phyloP scores from a whole-genome alignment of 2,888 invertebrate genomes.

The Diarsia dahlii region DNA sequence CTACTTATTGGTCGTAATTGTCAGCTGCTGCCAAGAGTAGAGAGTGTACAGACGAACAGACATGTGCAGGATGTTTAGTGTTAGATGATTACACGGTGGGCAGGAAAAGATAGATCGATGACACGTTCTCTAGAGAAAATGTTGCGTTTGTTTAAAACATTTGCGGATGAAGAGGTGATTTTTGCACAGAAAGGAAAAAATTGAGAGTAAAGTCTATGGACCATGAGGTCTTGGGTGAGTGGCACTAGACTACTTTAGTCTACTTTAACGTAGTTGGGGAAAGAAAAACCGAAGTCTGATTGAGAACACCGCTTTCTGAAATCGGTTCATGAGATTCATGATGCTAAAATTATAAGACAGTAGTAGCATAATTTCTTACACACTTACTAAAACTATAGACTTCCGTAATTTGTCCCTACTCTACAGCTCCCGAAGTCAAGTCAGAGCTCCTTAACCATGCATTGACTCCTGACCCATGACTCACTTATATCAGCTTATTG shows the following conservation, averaged over 20 bases:
- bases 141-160: neutral
- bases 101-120: conserved; percentile 18
- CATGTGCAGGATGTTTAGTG: conserved; percentile 49
- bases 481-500: conserved; percentile 75
- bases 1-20: conserved; percentile 75
- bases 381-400: neutral
- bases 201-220: too few relatives aligned
- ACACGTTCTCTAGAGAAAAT: conserved; percentile 16
- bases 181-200: too few relatives aligned
- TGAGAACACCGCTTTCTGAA: too few relatives aligned
- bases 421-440: conserved; percentile 31
- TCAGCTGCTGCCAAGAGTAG: conserved; percentile 74
- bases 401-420: conserved; percentile 1
- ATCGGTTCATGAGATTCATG: too few relatives aligned
- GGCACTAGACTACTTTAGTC: too few relatives aligned
- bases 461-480: conserved; percentile 80
- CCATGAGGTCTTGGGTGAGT: too few relatives aligned
- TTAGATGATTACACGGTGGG: conserved; percentile 26
- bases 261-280: too few relatives aligned
- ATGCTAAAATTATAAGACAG: too few relatives aligned
- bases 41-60: conserved; percentile 30
- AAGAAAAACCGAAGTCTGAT: too few relatives aligned
- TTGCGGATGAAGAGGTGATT: neutral
- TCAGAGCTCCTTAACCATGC: conserved; percentile 50
- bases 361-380: too few relatives aligned